Percentiles rank a stretch among this genome's conserved stretches.
Conservation (phyloP, 2,113 vertebrate species). For the Enhydra lutris region DNA sequence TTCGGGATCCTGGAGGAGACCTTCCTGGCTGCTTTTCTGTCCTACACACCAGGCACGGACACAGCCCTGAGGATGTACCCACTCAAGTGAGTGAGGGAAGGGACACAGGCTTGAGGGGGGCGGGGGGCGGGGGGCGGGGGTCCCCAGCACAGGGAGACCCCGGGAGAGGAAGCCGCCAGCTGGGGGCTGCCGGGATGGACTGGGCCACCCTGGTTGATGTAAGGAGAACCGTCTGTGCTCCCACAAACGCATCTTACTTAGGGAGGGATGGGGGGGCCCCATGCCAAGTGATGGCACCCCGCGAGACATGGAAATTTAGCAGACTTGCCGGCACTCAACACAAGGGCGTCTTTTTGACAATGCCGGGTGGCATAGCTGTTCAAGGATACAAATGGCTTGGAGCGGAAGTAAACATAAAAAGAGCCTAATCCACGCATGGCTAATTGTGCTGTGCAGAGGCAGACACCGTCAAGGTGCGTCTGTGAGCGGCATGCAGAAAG, state of each 20-base stretch:
- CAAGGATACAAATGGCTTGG: not conserved
- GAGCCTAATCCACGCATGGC: not conserved
- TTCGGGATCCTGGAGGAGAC: slow-evolving; percentile 84
- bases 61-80: slow-evolving; percentile 80
- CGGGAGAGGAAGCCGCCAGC: not conserved
- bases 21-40: slow-evolving; percentile 78
- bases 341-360: not conserved
- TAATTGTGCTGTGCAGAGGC: not conserved
- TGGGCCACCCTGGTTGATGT: not conserved
- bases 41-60: slow-evolving; percentile 73
- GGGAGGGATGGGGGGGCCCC: not conserved
- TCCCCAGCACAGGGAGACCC: not conserved
- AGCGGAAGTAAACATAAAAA: not conserved
- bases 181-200: not conserved
- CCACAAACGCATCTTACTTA: not conserved
- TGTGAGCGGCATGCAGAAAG: not conserved
- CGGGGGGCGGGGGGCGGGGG: accelerated
- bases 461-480: not conserved
- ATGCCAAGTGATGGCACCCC: not conserved
- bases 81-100: slow-evolving; percentile 78
- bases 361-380: not conserved
- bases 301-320: not conserved
- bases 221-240: not conserved
- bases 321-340: not conserved
- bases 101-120: accelerated